Evolutionary conservation across 1,140 invertebrate genomes (phyloP), one percentile per base, ranked within the genome.

Genomic region (Drosophila kikkawai): DNA sequence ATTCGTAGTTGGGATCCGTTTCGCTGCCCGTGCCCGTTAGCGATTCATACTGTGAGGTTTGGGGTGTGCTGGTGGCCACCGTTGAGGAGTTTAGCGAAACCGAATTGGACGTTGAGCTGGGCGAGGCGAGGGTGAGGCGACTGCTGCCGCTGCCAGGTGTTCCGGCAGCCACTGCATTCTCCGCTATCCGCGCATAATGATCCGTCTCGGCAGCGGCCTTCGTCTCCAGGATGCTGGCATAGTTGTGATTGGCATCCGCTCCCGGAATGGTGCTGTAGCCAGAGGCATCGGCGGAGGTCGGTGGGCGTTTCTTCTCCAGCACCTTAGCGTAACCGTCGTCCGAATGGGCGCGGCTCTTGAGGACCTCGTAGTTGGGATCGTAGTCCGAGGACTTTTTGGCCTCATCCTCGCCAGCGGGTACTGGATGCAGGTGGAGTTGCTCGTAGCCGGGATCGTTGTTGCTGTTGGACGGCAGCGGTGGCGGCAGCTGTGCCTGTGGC

Each of bases 281-380:
- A 4, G 77, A 79, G 22, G 63, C 75, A 68, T 92, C 91, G 5
- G 57, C 58, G 2, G 61, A 66, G 1, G 22, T 51, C 4, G 75
- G 39, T 17, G 78, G 75, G 8, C 56, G 70, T 41, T 91, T 90
- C 60, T 91, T 93, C 37, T 93, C 91, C 71, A 92, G 79, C 57
- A 93, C 92, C 68, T 93, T 93, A 15, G 93, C 93, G 78, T 95
- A 92, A 45, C 93, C 91, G 77, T 84, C 75, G 67, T 92, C 78
- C 13, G 82, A 83, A 50, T 93, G 79, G 48, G 80, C 82, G 5
- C 88, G 75, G 73, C 74, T 93, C 67, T 94, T 93, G 19, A 96
- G 82, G 42, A 95, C 94, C 91, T 97, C 96, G 79, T 96, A 96
- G 86, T 96, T 96, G 1, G 95, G 95, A 93, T 96, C 95, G 2